Conservation (phyloP, 2,113 vertebrate species). For the Meleagris gallopavo region DNA sequence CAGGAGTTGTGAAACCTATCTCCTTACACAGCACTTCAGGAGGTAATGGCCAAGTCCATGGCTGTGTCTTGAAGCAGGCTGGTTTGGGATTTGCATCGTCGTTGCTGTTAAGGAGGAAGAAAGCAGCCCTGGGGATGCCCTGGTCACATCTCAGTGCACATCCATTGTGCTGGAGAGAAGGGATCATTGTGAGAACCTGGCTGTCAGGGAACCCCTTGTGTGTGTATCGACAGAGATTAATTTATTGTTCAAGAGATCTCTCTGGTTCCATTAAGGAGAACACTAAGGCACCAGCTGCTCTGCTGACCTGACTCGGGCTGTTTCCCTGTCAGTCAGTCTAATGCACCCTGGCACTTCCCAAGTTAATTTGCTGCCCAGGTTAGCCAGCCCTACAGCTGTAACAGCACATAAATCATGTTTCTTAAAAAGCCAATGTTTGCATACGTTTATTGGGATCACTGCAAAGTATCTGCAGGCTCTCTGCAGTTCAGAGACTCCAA, state of each 20-base stretch:
- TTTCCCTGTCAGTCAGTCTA: background rate
- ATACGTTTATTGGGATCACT: background rate
- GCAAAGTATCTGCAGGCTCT: accelerated
- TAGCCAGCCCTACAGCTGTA: background rate
- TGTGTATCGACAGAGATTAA: background rate
- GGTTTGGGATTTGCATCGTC: accelerated
- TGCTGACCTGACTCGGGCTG: background rate
- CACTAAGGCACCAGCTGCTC: background rate
- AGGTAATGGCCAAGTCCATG: background rate
- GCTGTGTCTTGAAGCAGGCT: accelerated
- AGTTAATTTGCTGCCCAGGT: background rate
- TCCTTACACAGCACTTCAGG: background rate
- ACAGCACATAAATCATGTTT: background rate
- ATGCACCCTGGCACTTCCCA: conserved; percentile 28
- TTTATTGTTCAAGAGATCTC: background rate
- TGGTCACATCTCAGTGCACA: accelerated
- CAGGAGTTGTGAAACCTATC: accelerated
- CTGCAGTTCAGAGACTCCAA: accelerated
- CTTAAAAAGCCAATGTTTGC: background rate
- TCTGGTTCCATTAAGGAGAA: conserved; percentile 11
- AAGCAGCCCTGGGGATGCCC: background rate
- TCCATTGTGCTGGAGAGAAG: accelerated
- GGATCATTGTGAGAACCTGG: background rate
- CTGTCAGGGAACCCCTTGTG: background rate
- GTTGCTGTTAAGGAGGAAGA: background rate